These are phyloP conservation scores for Camponotus fellah DNA, from an alignment of 2,888 invertebrate genomes.

Conservation along the genomic window DNA sequence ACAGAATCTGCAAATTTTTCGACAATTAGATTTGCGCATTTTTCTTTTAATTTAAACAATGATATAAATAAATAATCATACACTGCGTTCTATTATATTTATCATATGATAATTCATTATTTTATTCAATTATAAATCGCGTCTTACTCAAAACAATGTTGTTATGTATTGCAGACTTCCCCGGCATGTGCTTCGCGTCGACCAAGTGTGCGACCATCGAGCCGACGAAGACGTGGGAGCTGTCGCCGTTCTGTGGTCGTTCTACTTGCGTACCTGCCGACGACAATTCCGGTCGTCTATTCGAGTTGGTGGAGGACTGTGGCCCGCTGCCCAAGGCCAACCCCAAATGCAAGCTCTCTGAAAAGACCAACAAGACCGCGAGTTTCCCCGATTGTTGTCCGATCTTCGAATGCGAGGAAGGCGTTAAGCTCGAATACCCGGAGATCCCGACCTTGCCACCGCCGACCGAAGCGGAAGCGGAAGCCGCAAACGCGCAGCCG, in stretches of 20 bases:
- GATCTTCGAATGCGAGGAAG: constrained; percentile 94
- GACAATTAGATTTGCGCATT: not conserved
- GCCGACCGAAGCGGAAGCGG: constrained; percentile 84
- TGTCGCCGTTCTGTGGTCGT: constrained; percentile 96
- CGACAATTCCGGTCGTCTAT: constrained; percentile 91
- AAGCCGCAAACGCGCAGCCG: constrained; percentile 70
- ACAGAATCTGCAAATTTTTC: not conserved
- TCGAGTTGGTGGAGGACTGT: constrained; percentile 96
- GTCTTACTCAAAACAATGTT: not conserved
- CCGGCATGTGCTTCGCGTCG: constrained; percentile 96
- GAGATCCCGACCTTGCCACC: constrained; percentile 89
- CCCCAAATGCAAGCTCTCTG: constrained; percentile 95
- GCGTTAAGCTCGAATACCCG: constrained; percentile 94
- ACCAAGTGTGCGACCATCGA: constrained; percentile 96
- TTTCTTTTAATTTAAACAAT: not conserved
- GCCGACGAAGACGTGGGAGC: constrained; percentile 94
- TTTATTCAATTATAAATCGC: too few relatives aligned
- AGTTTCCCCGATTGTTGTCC: constrained; percentile 96
- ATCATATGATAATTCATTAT: too few relatives aligned
- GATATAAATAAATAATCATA: not conserved
- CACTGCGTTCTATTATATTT: not conserved
- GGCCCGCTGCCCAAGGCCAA: constrained; percentile 95
- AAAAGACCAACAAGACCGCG: constrained; percentile 96
- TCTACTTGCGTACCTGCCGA: constrained; percentile 94
- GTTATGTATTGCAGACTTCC: constrained; percentile 90